A percentile compares a stretch with the other conserved stretches of the same genome.
These are phyloP conservation scores for Scolopax mira DNA, from an alignment of 2,113 vertebrate genomes.

Conservation along the genomic window DNA sequence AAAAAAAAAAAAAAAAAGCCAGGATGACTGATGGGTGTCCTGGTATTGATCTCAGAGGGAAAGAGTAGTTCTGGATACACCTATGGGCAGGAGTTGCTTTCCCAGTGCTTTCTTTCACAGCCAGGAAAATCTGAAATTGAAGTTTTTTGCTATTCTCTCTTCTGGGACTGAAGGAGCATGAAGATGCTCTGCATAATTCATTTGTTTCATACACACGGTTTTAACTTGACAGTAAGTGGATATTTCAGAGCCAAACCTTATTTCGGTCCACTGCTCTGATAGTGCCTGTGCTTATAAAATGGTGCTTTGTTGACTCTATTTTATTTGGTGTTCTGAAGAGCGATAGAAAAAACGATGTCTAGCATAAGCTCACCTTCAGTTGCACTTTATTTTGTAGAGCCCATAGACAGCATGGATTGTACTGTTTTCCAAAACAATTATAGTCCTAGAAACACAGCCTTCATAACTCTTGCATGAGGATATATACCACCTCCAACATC, in stretches of 20 bases:
- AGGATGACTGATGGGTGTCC: background rate
- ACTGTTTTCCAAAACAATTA: background rate
- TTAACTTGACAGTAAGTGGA: background rate
- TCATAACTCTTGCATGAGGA: constrained; percentile 66
- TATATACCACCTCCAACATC: constrained; percentile 62
- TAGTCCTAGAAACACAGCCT: background rate
- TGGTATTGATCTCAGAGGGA: background rate
- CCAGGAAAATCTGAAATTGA: background rate
- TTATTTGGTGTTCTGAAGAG: background rate
- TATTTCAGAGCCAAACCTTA: background rate
- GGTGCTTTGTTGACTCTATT: background rate
- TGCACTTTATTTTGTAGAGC: background rate
- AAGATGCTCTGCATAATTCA: background rate
- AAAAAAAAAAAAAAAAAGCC: background rate
- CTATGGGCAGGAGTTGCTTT: rapidly evolving
- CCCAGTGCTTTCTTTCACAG: background rate
- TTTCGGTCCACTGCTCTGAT: background rate
- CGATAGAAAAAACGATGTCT: background rate
- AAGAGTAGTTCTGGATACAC: background rate
- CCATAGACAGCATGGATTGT: background rate
- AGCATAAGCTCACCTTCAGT: background rate
- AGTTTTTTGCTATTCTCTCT: background rate
- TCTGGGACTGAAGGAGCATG: background rate
- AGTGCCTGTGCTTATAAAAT: background rate
- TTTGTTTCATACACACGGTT: background rate